Base-by-base conservation (phyloP, 2,888 invertebrate genomes). In the Folsomia manolachei region DNA sequence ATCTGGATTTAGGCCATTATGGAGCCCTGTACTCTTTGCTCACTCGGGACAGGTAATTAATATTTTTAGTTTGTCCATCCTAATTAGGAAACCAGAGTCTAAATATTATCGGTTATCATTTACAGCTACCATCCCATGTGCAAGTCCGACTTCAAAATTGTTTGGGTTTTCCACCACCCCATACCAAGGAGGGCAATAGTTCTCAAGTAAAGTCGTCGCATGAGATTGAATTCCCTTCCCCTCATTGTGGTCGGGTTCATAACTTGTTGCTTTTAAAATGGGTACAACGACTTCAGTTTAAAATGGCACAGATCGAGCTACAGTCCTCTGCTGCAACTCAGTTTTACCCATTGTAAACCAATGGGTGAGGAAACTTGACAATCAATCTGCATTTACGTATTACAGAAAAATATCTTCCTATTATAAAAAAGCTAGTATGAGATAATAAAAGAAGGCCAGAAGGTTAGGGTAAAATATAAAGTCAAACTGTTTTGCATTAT, bases 301-400 rank as follows among this genome's bases (percentile, higher is more conserved):
- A 97, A 87, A 96, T 99, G 91, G 96, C 96, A 2, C 97, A 98
- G 86, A 92, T 97, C 70, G 98, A 99, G 85, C 86, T 94, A 77
- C 95, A 95, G 84, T 93, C 94, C 1, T 93, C 94, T 0, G 91
- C 92, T 68, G 94, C 92, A n/a, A 93, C 93, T 7, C 94, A 94
- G 83, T 94, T 95, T 85, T 95, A 92, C 84, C 89, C 90, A 39
- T 88, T 90, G 81, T 91, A 88, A 77, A 71, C 14, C 27, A 19
- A 11, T n/a, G 27, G 4, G 19, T 63, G 19, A 4, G 14, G 39
- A 4, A 14, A 39, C 14, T 39, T 39, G 14, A 39, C 39, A 39
- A 39, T 39, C 39, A 39, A 14, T 39, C 4, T 39, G n/a, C 14
- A 39, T 39, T 4, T 39, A 39, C 14, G 39, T 39, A 39, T 39